A percentile compares a stretch with the other conserved stretches of the same genome.
Evolutionary conservation across 2,113 vertebrate species (phyloP).

Genomic region (Tetraodon nigroviridis): DNA sequence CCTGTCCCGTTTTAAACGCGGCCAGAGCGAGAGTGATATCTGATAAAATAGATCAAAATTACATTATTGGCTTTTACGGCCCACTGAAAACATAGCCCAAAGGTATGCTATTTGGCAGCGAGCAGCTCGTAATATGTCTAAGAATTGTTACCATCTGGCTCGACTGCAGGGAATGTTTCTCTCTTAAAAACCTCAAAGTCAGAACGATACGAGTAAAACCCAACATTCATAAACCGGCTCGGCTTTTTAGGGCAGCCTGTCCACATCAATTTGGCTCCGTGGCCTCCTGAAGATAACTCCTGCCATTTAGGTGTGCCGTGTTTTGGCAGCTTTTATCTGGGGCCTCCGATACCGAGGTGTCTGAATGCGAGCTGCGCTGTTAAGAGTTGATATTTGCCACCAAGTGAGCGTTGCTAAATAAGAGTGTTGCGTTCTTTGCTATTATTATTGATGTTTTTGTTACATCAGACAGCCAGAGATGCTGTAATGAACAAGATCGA

Average conservation of each 20-base stretch:
- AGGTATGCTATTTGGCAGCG: slow-evolving; percentile 78
- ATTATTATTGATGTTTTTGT: not conserved
- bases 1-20: slow-evolving; percentile 61
- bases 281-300: slow-evolving; percentile 50
- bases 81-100: slow-evolving; percentile 77
- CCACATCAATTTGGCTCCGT: slow-evolving; percentile 63
- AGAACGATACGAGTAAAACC: slow-evolving; percentile 75
- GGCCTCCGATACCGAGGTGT: slow-evolving; percentile 3
- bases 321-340: slow-evolving; percentile 20
- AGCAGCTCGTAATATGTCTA: slow-evolving; percentile 75
- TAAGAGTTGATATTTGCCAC: not conserved
- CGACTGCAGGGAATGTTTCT: slow-evolving; percentile 74
- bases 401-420: slow-evolving; percentile 1
- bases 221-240: slow-evolving; percentile 73
- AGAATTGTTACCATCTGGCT: slow-evolving; percentile 80
- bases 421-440: too few relatives aligned
- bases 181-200: slow-evolving; percentile 80
- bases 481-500: not conserved
- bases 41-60: slow-evolving; percentile 81
- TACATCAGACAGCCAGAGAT: not conserved
- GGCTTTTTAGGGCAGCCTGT: slow-evolving; percentile 66
- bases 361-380: slow-evolving; percentile 6
- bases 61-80: slow-evolving; percentile 80
- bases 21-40: slow-evolving; percentile 65
- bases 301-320: slow-evolving; percentile 40